Conservation (phyloP, 2,888 invertebrate species). For the Acanthosepion esculentum region DNA sequence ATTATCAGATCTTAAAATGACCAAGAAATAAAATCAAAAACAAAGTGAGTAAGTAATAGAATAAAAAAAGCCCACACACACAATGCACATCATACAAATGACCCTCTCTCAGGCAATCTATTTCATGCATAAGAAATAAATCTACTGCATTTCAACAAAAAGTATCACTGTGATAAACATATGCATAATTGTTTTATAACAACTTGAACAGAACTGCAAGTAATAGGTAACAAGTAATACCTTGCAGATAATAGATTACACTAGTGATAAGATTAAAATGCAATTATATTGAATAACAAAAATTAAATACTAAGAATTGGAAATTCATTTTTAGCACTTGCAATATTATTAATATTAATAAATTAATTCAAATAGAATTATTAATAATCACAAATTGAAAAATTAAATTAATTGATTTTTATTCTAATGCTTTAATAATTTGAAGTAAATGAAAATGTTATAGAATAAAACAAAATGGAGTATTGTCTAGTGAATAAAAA, state of each 20-base stretch:
- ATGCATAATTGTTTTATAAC: background rate
- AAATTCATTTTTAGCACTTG: too few species aligned
- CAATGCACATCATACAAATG: background rate
- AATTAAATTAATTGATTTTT: too few species aligned
- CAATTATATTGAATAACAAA: background rate
- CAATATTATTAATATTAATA: too few species aligned
- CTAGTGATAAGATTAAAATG: background rate
- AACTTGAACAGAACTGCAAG: background rate
- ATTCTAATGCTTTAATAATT: too few species aligned
- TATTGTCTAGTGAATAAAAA: too few species aligned
- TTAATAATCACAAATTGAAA: too few species aligned
- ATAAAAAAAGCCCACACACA: background rate
- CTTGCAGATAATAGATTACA: background rate
- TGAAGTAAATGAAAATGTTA: too few species aligned
- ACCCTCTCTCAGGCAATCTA: background rate
- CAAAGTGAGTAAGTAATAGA: background rate
- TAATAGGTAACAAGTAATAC: background rate
- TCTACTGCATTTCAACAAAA: background rate
- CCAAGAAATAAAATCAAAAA: background rate
- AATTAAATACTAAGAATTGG: too few species aligned
- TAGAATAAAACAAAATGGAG: too few species aligned
- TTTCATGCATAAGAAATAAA: background rate
- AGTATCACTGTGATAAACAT: background rate
- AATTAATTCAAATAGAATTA: too few species aligned
- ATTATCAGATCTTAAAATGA: background rate